phyloP scores from a whole-genome alignment of 2,797 vertebrate genomes.

The Jordanella pulchra region DNA sequence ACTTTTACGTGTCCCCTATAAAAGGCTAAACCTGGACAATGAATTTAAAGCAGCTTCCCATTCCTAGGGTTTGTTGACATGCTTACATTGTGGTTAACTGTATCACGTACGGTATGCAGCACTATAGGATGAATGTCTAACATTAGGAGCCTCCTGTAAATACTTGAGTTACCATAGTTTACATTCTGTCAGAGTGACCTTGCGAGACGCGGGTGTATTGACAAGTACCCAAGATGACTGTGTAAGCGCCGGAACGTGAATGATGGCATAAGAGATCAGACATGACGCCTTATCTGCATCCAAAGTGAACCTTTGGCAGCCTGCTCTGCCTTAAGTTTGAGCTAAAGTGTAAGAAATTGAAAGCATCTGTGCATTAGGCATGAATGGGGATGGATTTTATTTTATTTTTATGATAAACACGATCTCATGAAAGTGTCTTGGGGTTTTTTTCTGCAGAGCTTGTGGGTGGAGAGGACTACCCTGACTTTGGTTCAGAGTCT shows the following conservation, averaged over 20 bases:
- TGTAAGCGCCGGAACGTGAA: conserved; percentile 54
- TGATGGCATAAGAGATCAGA: conserved; percentile 50
- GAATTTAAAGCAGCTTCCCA: neutral
- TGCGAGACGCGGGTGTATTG: conserved; percentile 55
- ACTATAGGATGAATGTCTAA: conserved; percentile 12
- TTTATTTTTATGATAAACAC: neutral
- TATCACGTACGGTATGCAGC: neutral
- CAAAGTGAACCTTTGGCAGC: conserved; percentile 44
- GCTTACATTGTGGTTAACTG: neutral
- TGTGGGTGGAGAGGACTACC: conserved; percentile 98
- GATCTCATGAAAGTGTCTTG: conserved; percentile 23
- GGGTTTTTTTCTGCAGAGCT: conserved; percentile 80
- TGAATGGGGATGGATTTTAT: conserved; percentile 1
- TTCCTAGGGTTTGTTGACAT: neutral
- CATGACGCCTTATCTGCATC: conserved; percentile 48
- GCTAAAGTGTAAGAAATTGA: conserved; percentile 1
- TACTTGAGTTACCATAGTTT: conserved; percentile 39
- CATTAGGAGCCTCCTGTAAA: conserved; percentile 36
- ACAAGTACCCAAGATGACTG: conserved; percentile 49
- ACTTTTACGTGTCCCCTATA: neutral
- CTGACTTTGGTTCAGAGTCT: conserved; percentile 96
- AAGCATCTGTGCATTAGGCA: conserved; percentile 18
- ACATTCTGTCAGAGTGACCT: conserved; percentile 60
- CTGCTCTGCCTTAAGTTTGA: conserved; percentile 5
- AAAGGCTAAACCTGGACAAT: neutral